Evolutionary conservation across 2,888 invertebrate genomes (phyloP).

Genomic region (Sminthurides aquaticus): DNA sequence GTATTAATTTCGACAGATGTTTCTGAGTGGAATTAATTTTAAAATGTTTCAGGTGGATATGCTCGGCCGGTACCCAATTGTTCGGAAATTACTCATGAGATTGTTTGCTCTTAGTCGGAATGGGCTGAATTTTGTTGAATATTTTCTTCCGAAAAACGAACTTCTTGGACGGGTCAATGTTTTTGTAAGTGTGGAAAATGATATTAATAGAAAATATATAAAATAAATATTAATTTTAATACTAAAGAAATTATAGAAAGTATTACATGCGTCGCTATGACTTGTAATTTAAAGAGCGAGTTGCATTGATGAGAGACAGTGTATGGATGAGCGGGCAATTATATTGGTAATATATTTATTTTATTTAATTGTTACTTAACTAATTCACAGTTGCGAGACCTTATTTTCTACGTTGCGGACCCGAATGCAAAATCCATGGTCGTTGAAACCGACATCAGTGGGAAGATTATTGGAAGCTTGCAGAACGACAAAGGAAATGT

Average conservation of each 20-base stretch:
- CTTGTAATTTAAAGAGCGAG: no score
- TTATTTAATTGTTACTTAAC: no score
- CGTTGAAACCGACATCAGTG: background rate
- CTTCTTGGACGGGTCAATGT: background rate
- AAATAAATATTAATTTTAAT: no score
- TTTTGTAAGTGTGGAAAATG: background rate
- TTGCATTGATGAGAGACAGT: no score
- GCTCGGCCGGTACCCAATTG: background rate
- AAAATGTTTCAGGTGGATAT: background rate
- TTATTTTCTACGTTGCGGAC: background rate
- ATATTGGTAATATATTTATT: no score
- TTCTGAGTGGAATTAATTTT: background rate
- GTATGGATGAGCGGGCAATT: no score
- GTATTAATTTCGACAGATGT: no score
- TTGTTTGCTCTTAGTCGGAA: background rate
- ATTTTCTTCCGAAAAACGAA: background rate
- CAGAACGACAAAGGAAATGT: background rate
- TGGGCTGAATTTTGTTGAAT: background rate
- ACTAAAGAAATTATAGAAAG: no score
- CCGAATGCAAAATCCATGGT: background rate
- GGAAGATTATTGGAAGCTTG: background rate
- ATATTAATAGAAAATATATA: no score
- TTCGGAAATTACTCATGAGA: background rate
- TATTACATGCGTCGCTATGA: no score
- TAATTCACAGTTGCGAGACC: no score